phyloP scores from a whole-genome alignment of 2,888 invertebrate species.

The Andrena minutula region DNA sequence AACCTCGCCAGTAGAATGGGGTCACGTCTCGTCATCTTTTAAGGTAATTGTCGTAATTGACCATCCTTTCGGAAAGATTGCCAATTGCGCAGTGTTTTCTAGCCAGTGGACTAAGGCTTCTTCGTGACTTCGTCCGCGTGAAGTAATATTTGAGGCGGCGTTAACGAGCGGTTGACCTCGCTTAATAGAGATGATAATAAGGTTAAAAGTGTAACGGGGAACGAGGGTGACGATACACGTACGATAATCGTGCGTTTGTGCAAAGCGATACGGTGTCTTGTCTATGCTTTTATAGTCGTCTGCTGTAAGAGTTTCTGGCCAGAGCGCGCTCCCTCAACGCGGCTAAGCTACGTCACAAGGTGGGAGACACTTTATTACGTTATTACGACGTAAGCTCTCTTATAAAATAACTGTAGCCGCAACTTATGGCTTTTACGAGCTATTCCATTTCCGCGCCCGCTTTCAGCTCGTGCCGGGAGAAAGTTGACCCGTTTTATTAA shows the following conservation, averaged over 20 bases:
- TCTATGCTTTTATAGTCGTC: constrained; percentile 26
- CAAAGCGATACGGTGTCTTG: constrained; percentile 10
- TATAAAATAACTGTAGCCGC: constrained; percentile 57
- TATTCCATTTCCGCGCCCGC: constrained; percentile 27
- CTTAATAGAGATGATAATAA: constrained; percentile 44
- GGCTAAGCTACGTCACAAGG: constrained; percentile 21
- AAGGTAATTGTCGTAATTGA: no score
- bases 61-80: no score
- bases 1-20: no score
- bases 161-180: constrained; percentile 48
- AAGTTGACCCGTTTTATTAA: constrained; percentile 31
- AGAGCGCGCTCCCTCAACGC: constrained; percentile 17
- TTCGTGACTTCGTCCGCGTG: constrained; percentile 10
- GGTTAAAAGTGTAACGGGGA: constrained; percentile 38
- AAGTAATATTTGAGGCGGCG: constrained; percentile 44
- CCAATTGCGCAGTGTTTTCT: no score
- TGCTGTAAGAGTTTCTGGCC: constrained; percentile 36
- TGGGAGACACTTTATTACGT: constrained; percentile 44
- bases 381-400: constrained; percentile 47
- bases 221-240: constrained; percentile 21
- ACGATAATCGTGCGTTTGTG: constrained; percentile 9
- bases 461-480: constrained; percentile 28
- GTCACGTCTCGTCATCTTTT: no score
- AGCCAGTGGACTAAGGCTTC: background rate
- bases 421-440: constrained; percentile 46